phyloP scores from a whole-genome alignment of 2,888 invertebrate genomes.

The Rhamphomyia laevipes region DNA sequence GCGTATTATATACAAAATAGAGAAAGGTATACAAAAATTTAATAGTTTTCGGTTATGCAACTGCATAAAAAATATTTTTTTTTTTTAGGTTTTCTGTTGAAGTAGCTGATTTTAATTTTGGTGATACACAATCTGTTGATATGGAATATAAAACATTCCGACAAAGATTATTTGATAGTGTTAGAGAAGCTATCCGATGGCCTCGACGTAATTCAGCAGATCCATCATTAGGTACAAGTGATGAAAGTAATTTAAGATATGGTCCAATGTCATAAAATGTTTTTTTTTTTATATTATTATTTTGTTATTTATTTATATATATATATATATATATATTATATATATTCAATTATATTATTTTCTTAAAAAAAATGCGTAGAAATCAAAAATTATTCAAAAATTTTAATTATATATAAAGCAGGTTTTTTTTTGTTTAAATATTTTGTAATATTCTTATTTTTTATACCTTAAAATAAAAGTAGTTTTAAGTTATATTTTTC shows the following conservation, averaged over 20 bases:
- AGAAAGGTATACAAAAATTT: slow-evolving; percentile 44
- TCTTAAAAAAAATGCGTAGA: no score
- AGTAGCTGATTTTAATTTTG: slow-evolving; percentile 86
- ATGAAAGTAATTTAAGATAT: not conserved
- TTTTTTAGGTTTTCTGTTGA: slow-evolving; percentile 60
- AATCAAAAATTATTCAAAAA: no score
- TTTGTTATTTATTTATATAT: not conserved
- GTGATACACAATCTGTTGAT: slow-evolving; percentile 58
- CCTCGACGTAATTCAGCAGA: not conserved
- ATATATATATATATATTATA: no score
- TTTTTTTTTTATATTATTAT: not conserved
- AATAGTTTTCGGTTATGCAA: not conserved
- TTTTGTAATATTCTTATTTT: no score
- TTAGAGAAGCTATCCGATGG: slow-evolving; percentile 39
- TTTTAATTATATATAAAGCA: no score
- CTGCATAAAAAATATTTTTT: not conserved
- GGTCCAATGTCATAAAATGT: slow-evolving; percentile 1
- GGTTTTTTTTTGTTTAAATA: no score
- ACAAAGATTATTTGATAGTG: slow-evolving; percentile 68
- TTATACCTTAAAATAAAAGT: no score
- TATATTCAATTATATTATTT: no score
- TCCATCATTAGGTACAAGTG: not conserved
- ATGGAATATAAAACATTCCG: slow-evolving; percentile 79
- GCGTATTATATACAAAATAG: slow-evolving; percentile 76
- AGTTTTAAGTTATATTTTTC: no score